Evolutionary conservation across 2,888 invertebrate genomes (phyloP), one percentile per base, ranked within the genome.

Genomic region (Drosophila parthenogenetica): DNA sequence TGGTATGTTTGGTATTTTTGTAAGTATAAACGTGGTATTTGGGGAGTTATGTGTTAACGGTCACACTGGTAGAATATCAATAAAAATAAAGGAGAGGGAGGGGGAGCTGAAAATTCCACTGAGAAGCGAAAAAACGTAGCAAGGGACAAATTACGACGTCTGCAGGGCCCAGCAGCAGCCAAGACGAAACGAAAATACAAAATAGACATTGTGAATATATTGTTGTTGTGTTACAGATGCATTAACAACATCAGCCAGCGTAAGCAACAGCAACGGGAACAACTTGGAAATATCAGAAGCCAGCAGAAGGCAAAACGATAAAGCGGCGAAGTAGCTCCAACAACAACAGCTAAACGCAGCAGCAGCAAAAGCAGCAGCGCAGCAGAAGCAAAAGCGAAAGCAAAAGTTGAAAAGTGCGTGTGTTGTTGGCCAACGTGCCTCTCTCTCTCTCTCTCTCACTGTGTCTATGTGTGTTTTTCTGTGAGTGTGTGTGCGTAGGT

Each of bases 71-170:
- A 45, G 60, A 77, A 77, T 76, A 77, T 77, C 77, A 76, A 79
- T 79, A 77, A 77, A 77, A 77, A 67, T 74, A 74, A 67, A 67
- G 79, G 64, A 64, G 72, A 54, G 76, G 58, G 63, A 67, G 71
- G 73, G 66, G 78, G 78, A 74, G 48, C 74, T 81, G 85, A 81
- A 80, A 80, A 80, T 81, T 85, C 79, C 75, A 79, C 67, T 68
- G 74, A 74, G 81, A 70, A 77, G 67, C 77, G 71, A 75, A 80
- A 78, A 79, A 84, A 67, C 77, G 80, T 73, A 77, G 77, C 77
- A 80, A 73, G 87, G 84, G 74, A 87, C 75, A 85, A 87, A 87
- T 87, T 81, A 84, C 85, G 81, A 87, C 81, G 85, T 72, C 79
- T 67, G 69, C 69, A 84, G 66, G 65, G 71, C 76, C 40, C 53